phyloP scores from a whole-genome alignment of 2,113 vertebrate species.

The Erpornis zantholeuca region DNA sequence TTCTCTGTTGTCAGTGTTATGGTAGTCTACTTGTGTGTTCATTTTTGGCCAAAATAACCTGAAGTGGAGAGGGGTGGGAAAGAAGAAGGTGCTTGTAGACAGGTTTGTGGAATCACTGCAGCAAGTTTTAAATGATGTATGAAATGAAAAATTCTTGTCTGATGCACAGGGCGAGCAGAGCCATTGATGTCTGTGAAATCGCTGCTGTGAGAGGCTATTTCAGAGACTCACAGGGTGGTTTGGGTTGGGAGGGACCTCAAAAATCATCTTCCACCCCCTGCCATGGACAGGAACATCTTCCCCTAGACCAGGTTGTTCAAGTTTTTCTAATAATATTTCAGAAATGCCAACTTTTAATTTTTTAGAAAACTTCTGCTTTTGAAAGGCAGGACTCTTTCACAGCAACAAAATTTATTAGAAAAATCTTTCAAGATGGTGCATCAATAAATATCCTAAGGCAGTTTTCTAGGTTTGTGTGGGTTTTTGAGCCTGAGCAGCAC shows the following conservation, averaged over 20 bases:
- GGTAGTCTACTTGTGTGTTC: background rate
- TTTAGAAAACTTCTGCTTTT: constrained; percentile 3
- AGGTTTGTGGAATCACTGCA: constrained; percentile 64
- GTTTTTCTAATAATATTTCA: constrained; percentile 46
- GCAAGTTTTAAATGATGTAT: constrained; percentile 74
- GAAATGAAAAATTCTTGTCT: constrained; percentile 73
- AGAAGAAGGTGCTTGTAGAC: background rate
- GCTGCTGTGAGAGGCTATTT: constrained; percentile 25
- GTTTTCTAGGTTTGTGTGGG: background rate
- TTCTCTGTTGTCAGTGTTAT: background rate
- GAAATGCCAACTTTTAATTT: constrained; percentile 16
- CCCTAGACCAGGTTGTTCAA: background rate
- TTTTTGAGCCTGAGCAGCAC: background rate
- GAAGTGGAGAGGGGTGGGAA: background rate
- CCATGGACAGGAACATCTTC: background rate
- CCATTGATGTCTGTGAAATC: background rate
- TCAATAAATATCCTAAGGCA: background rate
- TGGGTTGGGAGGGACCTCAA: background rate
- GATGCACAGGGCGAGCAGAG: constrained; percentile 19
- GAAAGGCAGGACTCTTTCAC: background rate
- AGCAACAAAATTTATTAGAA: background rate
- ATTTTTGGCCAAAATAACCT: background rate
- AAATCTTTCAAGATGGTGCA: background rate
- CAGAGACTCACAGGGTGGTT: background rate
- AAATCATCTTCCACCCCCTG: background rate